Evolutionary conservation across 2,113 vertebrate genomes (phyloP).

Genomic region (Ivindomyrus marchei): DNA sequence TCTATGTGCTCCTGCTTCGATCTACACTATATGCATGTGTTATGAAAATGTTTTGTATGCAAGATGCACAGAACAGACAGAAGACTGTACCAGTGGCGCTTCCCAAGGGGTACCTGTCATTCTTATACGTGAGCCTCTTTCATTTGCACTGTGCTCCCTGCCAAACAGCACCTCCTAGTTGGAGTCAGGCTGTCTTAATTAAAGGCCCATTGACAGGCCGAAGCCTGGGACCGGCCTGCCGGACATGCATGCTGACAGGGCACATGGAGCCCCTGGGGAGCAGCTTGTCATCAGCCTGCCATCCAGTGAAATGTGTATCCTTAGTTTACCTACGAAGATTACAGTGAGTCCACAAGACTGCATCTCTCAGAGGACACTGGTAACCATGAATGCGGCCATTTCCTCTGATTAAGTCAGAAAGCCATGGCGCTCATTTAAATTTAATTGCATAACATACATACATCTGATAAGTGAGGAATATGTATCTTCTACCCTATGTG

Average conservation of each 20-base stretch:
- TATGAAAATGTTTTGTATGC: background rate
- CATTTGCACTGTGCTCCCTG: background rate
- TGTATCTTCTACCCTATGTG: background rate
- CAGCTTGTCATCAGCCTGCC: constrained; percentile 7
- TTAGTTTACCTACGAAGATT: background rate
- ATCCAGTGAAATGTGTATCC: background rate
- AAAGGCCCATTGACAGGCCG: constrained; percentile 5
- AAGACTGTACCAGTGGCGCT: background rate
- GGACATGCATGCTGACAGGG: constrained; percentile 3
- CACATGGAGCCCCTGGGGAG: background rate
- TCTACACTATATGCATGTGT: background rate
- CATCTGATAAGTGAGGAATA: background rate
- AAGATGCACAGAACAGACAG: background rate
- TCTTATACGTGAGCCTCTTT: background rate
- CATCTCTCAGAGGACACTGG: background rate
- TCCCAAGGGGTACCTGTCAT: background rate
- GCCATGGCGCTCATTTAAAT: background rate
- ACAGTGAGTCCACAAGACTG: background rate
- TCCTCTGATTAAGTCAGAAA: background rate
- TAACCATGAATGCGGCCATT: background rate
- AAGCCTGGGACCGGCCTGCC: background rate
- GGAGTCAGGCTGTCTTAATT: background rate
- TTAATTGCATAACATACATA: constrained; percentile 1
- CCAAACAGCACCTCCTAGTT: background rate
- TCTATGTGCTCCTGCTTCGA: background rate